These are phyloP conservation scores for Anastrepha ludens DNA, from an alignment of 1,140 invertebrate genomes.

Conservation along the genomic window DNA sequence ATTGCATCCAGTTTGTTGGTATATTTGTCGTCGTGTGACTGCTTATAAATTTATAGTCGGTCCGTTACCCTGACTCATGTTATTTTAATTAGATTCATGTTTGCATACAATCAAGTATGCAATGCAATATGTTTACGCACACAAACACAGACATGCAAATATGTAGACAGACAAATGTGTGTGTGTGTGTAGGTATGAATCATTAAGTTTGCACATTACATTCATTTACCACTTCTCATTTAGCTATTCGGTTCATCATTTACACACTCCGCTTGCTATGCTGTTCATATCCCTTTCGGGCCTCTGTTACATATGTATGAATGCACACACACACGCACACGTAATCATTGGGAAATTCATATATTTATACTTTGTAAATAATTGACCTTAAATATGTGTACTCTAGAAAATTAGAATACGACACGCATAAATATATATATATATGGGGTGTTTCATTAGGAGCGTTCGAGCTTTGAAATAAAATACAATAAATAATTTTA, in stretches of 20 bases:
- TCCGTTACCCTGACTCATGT: conserved; percentile 15
- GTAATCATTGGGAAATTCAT: neutral
- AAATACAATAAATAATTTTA: too few relatives aligned
- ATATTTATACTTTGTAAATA: conserved; percentile 19
- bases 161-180: neutral
- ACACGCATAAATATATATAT: neutral
- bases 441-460: too few relatives aligned
- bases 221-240: neutral
- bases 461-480: too few relatives aligned
- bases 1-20: too few relatives aligned
- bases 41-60: conserved; percentile 11
- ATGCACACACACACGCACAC: neutral
- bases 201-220: too few relatives aligned
- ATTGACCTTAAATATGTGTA: conserved; percentile 41
- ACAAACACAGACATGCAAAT: neutral
- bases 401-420: conserved; percentile 10
- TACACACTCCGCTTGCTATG: neutral
- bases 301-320: neutral
- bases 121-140: conserved; percentile 37
- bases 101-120: conserved; percentile 45
- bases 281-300: neutral
- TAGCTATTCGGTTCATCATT: neutral
- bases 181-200: neutral
- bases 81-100: conserved; percentile 43
- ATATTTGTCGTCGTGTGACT: too few relatives aligned